Percentiles rank a stretch among this genome's conserved stretches.
Conservation (phyloP, 2,797 vertebrate genomes). For the Pseudopleuronectes americanus region DNA sequence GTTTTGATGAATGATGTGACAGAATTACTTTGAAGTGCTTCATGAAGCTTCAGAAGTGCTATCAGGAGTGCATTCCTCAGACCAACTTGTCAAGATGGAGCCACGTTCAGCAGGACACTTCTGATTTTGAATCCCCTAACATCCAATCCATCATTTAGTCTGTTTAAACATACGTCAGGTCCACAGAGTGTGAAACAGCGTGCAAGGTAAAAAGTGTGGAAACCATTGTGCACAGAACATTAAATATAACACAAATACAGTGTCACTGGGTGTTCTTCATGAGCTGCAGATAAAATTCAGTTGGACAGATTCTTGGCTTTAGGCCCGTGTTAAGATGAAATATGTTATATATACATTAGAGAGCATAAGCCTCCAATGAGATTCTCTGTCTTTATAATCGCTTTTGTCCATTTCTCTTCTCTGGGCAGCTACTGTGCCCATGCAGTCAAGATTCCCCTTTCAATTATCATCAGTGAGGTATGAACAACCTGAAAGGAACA, state of each 20-base stretch:
- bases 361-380: constrained; percentile 19
- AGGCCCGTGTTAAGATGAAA: constrained; percentile 32
- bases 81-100: background rate
- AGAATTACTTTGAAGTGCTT: background rate
- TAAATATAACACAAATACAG: constrained; percentile 33
- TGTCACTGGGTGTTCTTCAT: constrained; percentile 29
- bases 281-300: constrained; percentile 35
- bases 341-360: constrained; percentile 35
- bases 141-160: constrained; percentile 33
- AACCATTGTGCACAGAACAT: constrained; percentile 30
- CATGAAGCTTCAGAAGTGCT: background rate
- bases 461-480: constrained; percentile 57
- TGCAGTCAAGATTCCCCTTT: constrained; percentile 51
- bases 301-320: constrained; percentile 21
- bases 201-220: constrained; percentile 6
- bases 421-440: constrained; percentile 16
- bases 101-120: background rate
- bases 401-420: constrained; percentile 46
- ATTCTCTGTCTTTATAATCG: constrained; percentile 23
- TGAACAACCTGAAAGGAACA: constrained; percentile 42
- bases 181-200: constrained; percentile 15
- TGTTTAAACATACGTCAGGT: constrained; percentile 19
- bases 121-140: background rate
- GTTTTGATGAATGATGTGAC: constrained; percentile 1
- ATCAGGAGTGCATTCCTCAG: background rate